Evolutionary conservation across 2,113 vertebrate genomes (phyloP).

Genomic region (Antechinus flavipes): DNA sequence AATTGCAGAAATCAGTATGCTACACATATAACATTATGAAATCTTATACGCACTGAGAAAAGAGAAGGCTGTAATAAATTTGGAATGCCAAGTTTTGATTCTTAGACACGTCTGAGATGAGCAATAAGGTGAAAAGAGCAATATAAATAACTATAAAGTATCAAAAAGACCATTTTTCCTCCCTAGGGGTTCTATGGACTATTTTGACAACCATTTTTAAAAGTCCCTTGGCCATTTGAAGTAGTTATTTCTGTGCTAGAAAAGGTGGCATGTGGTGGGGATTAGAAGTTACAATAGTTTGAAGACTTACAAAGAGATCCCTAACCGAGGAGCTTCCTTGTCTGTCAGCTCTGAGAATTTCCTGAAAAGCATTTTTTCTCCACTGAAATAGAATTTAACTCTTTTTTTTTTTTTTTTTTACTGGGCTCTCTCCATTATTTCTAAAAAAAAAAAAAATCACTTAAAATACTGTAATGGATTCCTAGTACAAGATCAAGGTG

Average conservation of each 20-base stretch:
- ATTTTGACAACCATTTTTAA: background rate
- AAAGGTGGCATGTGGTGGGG: background rate
- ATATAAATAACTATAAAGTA: background rate
- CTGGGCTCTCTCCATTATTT: background rate
- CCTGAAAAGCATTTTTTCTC: background rate
- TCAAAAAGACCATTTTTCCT: background rate
- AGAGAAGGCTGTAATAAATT: background rate
- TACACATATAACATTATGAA: slow-evolving; percentile 7
- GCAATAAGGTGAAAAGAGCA: background rate
- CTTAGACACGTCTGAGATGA: background rate
- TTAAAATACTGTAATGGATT: background rate
- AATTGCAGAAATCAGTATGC: slow-evolving; percentile 3
- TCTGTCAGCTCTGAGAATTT: background rate
- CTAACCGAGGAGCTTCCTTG: background rate
- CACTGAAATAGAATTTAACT: background rate
- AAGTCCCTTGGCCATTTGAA: background rate
- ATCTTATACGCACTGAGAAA: background rate
- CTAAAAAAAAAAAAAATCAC: background rate
- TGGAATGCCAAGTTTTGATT: slow-evolving; percentile 26
- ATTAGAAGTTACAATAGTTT: background rate
- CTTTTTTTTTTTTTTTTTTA: background rate
- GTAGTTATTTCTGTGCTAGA: background rate
- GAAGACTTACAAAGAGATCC: background rate
- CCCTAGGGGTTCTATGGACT: background rate
- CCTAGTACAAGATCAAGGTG: background rate